Evolutionary conservation across 2,888 invertebrate species (phyloP), one percentile per base, ranked within the genome.

Genomic region (Netelia melanura): DNA sequence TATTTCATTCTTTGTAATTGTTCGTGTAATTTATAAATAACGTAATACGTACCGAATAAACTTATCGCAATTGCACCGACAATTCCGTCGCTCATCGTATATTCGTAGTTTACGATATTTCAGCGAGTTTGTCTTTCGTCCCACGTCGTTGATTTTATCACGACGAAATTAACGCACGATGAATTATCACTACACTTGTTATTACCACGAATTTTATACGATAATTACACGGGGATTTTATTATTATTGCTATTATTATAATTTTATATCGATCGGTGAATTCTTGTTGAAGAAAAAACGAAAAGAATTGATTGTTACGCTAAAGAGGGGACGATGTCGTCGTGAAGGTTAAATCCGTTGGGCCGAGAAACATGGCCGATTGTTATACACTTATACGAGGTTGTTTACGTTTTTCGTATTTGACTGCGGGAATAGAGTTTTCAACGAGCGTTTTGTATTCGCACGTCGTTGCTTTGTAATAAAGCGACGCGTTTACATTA

Each of bases 21-120:
- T 38, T 38, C 38, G 38, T 6, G 48, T 43, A 54, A 44, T 43
- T 38, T 52, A 14, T n/a, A n/a, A 21, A 38, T 56, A 70, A 78
- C 68, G 58, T 64, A 87, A 87, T 84, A 44, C 88, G 86, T 92
- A 92, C 92, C 92, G 89, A 93, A 92, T 86, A 93, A 90, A 90
- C 92, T 93, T 87, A 93, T 92, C 86, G 92, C 91, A 86, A 93
- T 92, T 44, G 92, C 92, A 87, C 92, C 91, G 87, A 92, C 92
- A 84, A 93, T 92, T 77, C 92, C 92, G 91, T 92, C 92, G 91
- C 91, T 92, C 92, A 92, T 93, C 83, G 88, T 92, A 85, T 52
- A 14, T 75, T 67, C 61, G 48, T 48, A 56, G 9, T 21, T 80
- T 58, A 58, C 54, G n/a, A 64, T 23, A 65, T 67, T 70, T 67